A percentile compares a stretch with the other conserved stretches of the same genome.
phyloP scores from a whole-genome alignment of 2,797 vertebrate genomes.

The Malurus leucopterus region DNA sequence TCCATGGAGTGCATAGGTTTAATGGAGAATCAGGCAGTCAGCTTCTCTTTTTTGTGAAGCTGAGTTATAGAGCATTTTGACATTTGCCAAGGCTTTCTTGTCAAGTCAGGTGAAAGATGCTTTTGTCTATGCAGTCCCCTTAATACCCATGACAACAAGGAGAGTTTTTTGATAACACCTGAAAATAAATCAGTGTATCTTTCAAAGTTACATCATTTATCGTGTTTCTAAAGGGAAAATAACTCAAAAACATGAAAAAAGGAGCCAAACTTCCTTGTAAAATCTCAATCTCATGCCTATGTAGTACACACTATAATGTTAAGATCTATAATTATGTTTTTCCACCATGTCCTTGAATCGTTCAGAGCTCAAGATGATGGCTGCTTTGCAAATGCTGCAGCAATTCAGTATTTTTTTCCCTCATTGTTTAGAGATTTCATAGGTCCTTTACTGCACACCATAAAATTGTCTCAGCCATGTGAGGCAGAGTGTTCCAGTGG shows the following conservation, averaged over 20 bases:
- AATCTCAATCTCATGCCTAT: neutral
- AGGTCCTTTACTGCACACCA: neutral
- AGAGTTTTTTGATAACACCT: neutral
- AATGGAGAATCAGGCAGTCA: neutral
- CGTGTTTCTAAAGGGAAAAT: neutral
- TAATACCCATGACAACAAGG: neutral
- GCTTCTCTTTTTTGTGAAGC: neutral
- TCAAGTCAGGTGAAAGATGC: conserved; percentile 21
- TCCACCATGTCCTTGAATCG: neutral
- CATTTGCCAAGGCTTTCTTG: conserved; percentile 23
- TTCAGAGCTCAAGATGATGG: neutral
- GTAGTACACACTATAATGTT: neutral
- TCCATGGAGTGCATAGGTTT: neutral
- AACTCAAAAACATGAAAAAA: neutral
- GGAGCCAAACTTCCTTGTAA: neutral
- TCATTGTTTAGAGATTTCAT: neutral
- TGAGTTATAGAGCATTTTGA: conserved; percentile 11
- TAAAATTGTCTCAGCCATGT: neutral
- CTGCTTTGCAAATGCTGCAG: neutral
- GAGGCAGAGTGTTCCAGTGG: neutral
- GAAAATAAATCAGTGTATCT: conserved; percentile 18
- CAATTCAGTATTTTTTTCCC: neutral
- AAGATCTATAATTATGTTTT: neutral
- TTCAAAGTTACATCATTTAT: neutral
- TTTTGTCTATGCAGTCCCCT: conserved; percentile 15